Evolutionary conservation across 2,888 invertebrate species (phyloP), one percentile per base, ranked within the genome.

Genomic region (Caenorhabditis angaria): DNA sequence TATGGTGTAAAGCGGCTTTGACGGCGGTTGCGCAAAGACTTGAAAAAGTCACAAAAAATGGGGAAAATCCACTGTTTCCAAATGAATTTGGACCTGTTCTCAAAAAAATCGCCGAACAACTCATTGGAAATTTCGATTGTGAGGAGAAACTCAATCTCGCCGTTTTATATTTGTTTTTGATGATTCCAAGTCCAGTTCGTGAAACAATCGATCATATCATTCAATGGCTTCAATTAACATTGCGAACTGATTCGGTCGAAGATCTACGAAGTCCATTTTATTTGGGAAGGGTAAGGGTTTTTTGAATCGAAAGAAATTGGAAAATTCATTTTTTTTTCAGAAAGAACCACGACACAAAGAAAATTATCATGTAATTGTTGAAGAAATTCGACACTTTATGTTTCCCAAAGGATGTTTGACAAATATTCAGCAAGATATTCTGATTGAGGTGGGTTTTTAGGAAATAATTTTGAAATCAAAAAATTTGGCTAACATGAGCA

Each of bases 181-280:
- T 74, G 69, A 61, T 74, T 28, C 74, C 74, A 24, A n/a, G 54
- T 25, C 69, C 65, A 10, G 57, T 74, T 5, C 62, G 74, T 8
- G 50, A 27, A 18, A 74, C 63, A 12, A 69, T 74, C 25, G 74
- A 70, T 6, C 35, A 69, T n/a, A 47, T 74, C 12, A 24, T 74
- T 2, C 69, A 70, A 24, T 74, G 74, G 74, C 63, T 74, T 4
- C 65, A 74, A 47, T 28, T 67, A 1, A 74, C 74, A 20, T 27
- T 69, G 48, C 41, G 62, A 47, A 57, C 69, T 1, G 69, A 69
- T 29, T 62, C 69, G 3, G 74, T 69, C 0, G 74, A 65, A 51
- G 74, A 74, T 51, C 55, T 74, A 8, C 59, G 74, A 54, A 69
- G 74, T 58, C 74, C 74, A 1, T 74, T 63, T 51, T 74, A 74